phyloP scores from a whole-genome alignment of 2,113 vertebrate genomes.

The Eptatretus burgeri region DNA sequence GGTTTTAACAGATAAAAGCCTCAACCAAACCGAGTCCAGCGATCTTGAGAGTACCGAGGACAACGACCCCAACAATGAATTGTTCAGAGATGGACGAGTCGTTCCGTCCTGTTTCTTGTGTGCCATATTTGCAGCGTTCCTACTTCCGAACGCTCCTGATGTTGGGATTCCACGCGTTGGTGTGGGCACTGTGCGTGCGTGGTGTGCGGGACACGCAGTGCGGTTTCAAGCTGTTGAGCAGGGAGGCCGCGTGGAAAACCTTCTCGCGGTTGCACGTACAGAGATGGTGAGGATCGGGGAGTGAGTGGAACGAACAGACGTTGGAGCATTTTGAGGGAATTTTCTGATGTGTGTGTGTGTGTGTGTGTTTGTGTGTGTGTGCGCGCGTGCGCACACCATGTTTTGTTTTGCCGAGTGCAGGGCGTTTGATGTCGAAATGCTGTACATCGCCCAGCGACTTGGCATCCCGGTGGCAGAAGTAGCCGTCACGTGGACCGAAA shows the following conservation, averaged over 20 bases:
- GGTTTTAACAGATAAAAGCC: neutral
- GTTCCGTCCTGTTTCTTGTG: neutral
- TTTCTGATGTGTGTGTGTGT: too few species aligned
- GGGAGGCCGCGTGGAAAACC: constrained; percentile 43
- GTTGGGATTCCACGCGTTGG: constrained; percentile 90
- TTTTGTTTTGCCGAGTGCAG: constrained; percentile 16
- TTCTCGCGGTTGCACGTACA: constrained; percentile 67
- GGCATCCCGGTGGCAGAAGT: constrained; percentile 70
- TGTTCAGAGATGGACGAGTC: too few species aligned
- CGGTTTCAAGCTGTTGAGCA: constrained; percentile 74
- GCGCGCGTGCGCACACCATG: too few species aligned
- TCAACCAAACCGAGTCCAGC: neutral
- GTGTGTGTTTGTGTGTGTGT: too few species aligned
- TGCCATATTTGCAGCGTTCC: constrained; percentile 34
- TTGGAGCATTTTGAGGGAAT: too few species aligned
- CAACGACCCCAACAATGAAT: too few species aligned
- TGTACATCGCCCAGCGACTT: constrained; percentile 60
- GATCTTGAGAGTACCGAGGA: too few species aligned
- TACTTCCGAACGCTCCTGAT: constrained; percentile 64
- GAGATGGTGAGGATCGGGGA: constrained; percentile 32
- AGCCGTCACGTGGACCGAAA: constrained; percentile 94
- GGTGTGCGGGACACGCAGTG: constrained; percentile 70
- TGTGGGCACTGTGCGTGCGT: constrained; percentile 82
- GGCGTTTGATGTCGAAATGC: constrained; percentile 87
- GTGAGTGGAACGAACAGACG: neutral